A percentile compares a stretch with the other conserved stretches of the same genome.
phyloP scores from a whole-genome alignment of 2,797 vertebrate species.

The Chromobotia macracanthus region DNA sequence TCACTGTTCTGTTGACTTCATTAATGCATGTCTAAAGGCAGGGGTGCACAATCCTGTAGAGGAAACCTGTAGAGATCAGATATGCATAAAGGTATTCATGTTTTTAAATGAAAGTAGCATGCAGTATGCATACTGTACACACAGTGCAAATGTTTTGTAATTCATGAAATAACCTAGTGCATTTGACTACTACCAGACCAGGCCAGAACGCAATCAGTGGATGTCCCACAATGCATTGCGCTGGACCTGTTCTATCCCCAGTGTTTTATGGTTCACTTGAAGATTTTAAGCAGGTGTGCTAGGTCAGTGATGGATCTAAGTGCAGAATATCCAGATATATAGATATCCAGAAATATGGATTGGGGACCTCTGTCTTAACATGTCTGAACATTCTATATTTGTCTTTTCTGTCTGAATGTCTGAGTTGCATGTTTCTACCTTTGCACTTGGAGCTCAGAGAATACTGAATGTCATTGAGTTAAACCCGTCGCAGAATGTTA shows the following conservation, averaged over 20 bases:
- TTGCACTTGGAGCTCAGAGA: neutral
- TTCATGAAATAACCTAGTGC: too few relatives aligned
- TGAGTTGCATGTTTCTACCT: neutral
- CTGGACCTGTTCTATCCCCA: neutral
- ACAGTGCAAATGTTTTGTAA: too few relatives aligned
- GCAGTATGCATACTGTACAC: too few relatives aligned
- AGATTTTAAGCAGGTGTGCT: neutral
- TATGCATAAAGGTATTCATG: too few relatives aligned
- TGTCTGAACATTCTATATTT: neutral
- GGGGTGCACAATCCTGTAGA: slow-evolving; percentile 3
- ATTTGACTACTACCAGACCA: too few relatives aligned
- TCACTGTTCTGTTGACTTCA: neutral
- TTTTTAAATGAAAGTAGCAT: too few relatives aligned
- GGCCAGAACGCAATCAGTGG: too few relatives aligned
- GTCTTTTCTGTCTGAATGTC: neutral
- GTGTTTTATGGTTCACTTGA: neutral
- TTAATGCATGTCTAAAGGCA: neutral
- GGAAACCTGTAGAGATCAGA: neutral
- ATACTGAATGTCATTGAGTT: slow-evolving; percentile 29
- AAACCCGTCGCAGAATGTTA: slow-evolving; percentile 27
- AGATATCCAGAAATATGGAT: neutral
- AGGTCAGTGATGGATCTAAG: neutral
- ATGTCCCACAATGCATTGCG: neutral
- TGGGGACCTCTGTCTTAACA: neutral
- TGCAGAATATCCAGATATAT: too few relatives aligned